A percentile compares a stretch with the other conserved stretches of the same genome.
These are phyloP conservation scores for Sternarchorhynchus goeldii DNA, from an alignment of 2,797 vertebrate genomes.

Conservation along the genomic window DNA sequence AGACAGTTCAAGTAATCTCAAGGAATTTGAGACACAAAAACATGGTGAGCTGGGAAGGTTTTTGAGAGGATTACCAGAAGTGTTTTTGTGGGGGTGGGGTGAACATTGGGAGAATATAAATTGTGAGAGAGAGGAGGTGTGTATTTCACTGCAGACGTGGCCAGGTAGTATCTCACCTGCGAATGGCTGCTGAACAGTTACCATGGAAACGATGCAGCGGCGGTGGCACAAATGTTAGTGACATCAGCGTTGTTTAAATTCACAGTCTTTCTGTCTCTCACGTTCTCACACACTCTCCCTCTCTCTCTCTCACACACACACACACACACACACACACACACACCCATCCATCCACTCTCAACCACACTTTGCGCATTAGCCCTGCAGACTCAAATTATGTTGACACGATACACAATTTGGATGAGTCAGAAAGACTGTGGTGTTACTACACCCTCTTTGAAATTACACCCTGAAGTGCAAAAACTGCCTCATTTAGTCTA, in stretches of 20 bases:
- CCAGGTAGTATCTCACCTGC: constrained; percentile 49
- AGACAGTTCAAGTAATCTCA: too few relatives aligned
- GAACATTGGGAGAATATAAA: constrained; percentile 12
- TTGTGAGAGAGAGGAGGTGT: constrained; percentile 21
- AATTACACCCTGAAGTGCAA: neutral
- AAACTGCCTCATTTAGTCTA: neutral
- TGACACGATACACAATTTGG: neutral
- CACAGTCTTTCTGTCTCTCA: constrained; percentile 22
- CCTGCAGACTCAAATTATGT: neutral
- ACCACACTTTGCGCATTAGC: neutral
- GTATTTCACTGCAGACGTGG: constrained; percentile 19
- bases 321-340: constrained; percentile 23
- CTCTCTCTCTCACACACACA: constrained; percentile 16
- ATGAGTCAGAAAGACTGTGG: neutral
- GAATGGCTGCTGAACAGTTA: constrained; percentile 63
- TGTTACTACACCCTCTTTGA: neutral
- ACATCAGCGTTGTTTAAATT: constrained; percentile 64
- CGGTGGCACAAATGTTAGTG: constrained; percentile 66
- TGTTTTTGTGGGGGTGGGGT: neutral
- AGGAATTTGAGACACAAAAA: too few relatives aligned
- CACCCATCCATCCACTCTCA: constrained; percentile 11
- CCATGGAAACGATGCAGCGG: constrained; percentile 60
- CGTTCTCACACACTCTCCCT: constrained; percentile 6
- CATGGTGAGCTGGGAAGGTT: too few relatives aligned
- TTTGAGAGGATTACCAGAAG: too few relatives aligned